Conservation (phyloP, 23 tunicate genomes). For the Aplidium turbinatum region DNA sequence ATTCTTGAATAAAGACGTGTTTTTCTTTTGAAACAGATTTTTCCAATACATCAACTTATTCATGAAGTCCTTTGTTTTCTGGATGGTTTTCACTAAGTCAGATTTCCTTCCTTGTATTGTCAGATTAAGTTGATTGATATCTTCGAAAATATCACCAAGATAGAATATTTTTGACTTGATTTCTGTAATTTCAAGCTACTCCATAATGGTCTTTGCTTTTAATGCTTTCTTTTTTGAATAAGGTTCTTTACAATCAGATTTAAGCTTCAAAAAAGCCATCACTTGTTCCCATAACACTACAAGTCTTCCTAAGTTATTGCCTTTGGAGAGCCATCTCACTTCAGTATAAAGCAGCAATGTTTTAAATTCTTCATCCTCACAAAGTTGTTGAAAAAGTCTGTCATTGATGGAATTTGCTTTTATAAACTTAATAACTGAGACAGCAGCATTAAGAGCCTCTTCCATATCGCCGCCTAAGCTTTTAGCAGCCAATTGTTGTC, state of each 20-base stretch:
- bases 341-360: not conserved
- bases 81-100: too few relatives aligned
- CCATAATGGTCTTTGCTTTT: too few relatives aligned
- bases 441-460: slow-evolving; percentile 2
- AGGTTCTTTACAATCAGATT: not conserved
- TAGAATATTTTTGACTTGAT: too few relatives aligned
- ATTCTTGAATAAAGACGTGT: too few relatives aligned
- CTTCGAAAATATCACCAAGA: too few relatives aligned
- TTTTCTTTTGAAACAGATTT: too few relatives aligned
- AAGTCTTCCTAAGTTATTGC: not conserved
- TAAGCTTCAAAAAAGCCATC: slow-evolving; percentile 3
- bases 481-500: not conserved
- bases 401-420: slow-evolving; percentile 1
- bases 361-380: slow-evolving; percentile 3
- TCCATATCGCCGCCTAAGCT: not conserved
- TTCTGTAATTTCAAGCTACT: too few relatives aligned
- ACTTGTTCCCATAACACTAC: not conserved
- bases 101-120: too few relatives aligned
- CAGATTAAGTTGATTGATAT: too few relatives aligned
- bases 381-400: not conserved
- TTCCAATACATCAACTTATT: too few relatives aligned
- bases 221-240: not conserved
- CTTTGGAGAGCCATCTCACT: not conserved
- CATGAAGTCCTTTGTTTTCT: too few relatives aligned
- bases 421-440: not conserved